phyloP scores from a whole-genome alignment of 2,888 invertebrate species.

The Nomada lathburiana region DNA sequence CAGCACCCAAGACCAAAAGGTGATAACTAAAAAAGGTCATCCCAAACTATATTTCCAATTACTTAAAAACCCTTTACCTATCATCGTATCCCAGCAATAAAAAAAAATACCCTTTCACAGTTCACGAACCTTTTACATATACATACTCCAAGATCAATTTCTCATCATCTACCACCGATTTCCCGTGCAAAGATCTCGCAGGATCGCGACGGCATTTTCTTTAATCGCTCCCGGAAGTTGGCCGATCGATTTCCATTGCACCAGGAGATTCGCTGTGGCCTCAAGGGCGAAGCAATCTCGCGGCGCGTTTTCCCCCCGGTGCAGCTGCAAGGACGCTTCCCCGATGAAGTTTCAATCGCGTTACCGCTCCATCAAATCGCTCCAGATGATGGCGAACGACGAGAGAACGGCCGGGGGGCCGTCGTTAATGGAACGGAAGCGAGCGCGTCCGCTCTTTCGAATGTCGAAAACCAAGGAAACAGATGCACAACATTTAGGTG shows the following conservation, averaged over 20 bases:
- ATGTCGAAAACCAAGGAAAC: background rate
- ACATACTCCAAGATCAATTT: background rate
- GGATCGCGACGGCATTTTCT: slow-evolving; percentile 2
- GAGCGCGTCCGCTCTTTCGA: background rate
- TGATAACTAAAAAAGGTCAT: no score
- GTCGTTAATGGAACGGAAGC: slow-evolving; percentile 36
- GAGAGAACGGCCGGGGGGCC: slow-evolving; percentile 29
- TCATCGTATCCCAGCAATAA: background rate
- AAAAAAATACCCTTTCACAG: no score
- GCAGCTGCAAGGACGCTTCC: slow-evolving; percentile 42
- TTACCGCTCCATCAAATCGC: slow-evolving; percentile 61
- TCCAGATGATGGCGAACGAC: slow-evolving; percentile 50
- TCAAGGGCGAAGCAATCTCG: slow-evolving; percentile 39
- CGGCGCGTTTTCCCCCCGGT: slow-evolving; percentile 17
- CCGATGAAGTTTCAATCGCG: slow-evolving; percentile 64
- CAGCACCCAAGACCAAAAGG: no score
- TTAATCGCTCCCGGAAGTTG: slow-evolving; percentile 8
- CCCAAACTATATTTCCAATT: no score
- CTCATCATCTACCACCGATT: background rate
- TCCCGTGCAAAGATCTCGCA: background rate
- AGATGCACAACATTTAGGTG: background rate
- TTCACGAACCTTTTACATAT: background rate
- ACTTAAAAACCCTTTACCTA: background rate
- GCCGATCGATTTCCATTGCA: slow-evolving; percentile 46
- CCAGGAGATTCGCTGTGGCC: slow-evolving; percentile 27